Base-by-base conservation (phyloP, 2,797 vertebrate species). In the Trematomus bernacchii region DNA sequence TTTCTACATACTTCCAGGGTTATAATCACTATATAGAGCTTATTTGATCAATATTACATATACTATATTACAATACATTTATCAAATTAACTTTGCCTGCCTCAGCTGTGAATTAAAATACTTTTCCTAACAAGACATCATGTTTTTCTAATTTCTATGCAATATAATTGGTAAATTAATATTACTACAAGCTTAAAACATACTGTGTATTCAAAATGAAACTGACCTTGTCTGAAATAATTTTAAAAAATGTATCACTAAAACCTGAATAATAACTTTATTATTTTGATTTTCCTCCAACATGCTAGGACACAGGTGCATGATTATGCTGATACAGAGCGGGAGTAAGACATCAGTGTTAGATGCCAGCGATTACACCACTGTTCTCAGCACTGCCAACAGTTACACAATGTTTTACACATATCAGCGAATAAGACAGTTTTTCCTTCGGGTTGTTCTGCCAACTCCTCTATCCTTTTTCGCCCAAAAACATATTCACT, bases 281-380 rank as follows among this genome's bases (percentile, higher is more conserved):
- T 27, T 27, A 4, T 27, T 27, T 77, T 78, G 71, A 40, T 80
- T 71, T 84, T 84, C 80, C 79, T 87, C 68, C 64, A 60, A 87
- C 71, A 64, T 66, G 63, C 73, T 66, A 8, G 76, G 76, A 66
- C 64, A 75, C 83, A 90, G 91, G 84, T 91, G 87, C 67, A 79
- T 42, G 37, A 73, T 77, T 52, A 64, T 43, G 61, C 67, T 80
- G 80, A 82, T 79, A 66, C 60, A 80, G 62, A 66, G 79, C 19
- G 59, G 89, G 89, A 88, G 84, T 77, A 67, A 88, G 74, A 73
- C 73, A 48, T 76, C 62, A 42, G 64, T 77, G 55, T 67, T 74
- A 72, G 83, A 90, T 69, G 84, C 75, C 79, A 86, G 70, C 44
- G 84, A 89, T 89, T 87, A 75, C 87, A 79, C 66, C 84, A 80